Percentiles rank a stretch among this genome's conserved stretches.
phyloP scores from a whole-genome alignment of 2,797 vertebrate species.

The Catharus ustulatus region DNA sequence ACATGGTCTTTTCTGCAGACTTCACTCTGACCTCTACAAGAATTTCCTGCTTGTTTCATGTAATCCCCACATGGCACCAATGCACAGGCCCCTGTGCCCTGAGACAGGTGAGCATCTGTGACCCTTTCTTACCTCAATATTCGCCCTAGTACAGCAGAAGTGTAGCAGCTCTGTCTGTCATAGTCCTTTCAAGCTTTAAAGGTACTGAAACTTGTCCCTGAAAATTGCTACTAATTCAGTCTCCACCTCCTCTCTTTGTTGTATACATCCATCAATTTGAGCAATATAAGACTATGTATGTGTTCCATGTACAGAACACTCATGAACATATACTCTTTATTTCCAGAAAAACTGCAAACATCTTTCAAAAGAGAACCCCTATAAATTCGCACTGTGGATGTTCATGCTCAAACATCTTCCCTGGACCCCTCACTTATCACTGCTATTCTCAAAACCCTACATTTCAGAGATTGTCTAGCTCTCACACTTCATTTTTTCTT shows the following conservation, averaged over 20 bases:
- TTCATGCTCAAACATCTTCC: neutral
- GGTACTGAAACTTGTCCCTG: neutral
- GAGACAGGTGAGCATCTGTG: neutral
- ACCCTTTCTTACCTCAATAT: neutral
- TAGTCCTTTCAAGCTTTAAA: neutral
- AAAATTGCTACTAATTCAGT: neutral
- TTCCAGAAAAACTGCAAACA: neutral
- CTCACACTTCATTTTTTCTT: neutral
- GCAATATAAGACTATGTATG: neutral
- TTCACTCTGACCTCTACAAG: neutral
- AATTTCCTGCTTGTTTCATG: neutral
- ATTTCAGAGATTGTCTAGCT: neutral
- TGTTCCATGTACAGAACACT: neutral
- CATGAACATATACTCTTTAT: neutral
- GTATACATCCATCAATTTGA: neutral
- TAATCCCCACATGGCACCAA: neutral
- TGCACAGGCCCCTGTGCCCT: neutral
- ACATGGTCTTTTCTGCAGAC: neutral
- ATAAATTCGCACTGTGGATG: neutral
- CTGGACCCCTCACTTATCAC: neutral
- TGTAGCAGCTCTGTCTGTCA: neutral
- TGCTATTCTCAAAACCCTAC: neutral
- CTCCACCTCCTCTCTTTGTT: neutral
- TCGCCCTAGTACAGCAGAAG: neutral
- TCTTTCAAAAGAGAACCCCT: neutral